These are phyloP conservation scores for Chrysemys picta DNA, from an alignment of 2,113 vertebrate genomes.

Conservation along the genomic window DNA sequence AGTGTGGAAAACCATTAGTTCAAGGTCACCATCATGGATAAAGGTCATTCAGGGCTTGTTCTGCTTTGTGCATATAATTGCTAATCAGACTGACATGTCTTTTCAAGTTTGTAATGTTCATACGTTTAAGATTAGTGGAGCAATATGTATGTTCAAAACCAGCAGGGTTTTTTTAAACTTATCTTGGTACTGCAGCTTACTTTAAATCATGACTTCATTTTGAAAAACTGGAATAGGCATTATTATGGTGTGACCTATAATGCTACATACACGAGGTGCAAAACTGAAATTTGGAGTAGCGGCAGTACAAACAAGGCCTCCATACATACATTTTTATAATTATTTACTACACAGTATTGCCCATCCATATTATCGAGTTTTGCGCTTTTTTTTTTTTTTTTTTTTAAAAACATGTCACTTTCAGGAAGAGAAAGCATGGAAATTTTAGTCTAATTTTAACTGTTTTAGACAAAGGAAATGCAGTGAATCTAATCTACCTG, in stretches of 20 bases:
- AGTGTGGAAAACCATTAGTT: background rate
- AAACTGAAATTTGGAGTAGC: background rate
- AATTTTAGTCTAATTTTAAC: no score
- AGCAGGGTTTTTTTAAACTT: background rate
- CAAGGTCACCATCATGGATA: background rate
- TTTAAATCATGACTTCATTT: background rate
- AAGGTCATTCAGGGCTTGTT: background rate
- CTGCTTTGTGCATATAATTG: background rate
- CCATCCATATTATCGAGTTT: background rate
- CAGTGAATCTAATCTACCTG: no score
- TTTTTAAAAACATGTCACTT: no score
- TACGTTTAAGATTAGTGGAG: background rate
- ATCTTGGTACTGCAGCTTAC: no score
- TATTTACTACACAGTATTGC: background rate
- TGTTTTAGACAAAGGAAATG: no score
- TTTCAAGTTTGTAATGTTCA: background rate
- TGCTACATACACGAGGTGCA: background rate
- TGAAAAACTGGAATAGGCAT: background rate
- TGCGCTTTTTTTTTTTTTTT: no score
- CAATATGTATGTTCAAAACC: background rate
- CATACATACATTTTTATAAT: background rate
- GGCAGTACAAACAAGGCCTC: background rate
- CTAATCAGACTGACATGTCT: background rate
- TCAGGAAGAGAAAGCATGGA: no score
- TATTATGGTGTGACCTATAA: background rate